These are phyloP conservation scores for Berghia stephanieae DNA, from an alignment of 1,140 invertebrate species.

Conservation along the genomic window DNA sequence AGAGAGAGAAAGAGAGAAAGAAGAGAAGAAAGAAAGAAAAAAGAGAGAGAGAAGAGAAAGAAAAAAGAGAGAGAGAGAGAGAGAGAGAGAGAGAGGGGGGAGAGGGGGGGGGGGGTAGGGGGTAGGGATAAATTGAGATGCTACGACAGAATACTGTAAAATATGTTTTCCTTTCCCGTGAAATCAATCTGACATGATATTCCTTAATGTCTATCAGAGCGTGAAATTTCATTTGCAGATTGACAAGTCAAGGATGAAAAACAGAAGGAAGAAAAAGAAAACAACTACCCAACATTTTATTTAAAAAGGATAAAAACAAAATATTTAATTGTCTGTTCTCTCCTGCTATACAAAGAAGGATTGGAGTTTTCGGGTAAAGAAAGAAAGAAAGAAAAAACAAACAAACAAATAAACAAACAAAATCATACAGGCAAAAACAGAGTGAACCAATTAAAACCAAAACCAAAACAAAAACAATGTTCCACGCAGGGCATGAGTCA, in stretches of 20 bases:
- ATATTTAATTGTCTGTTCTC: too few species aligned
- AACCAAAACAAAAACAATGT: too few species aligned
- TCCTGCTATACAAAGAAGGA: too few species aligned
- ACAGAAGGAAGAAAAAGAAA: neutral
- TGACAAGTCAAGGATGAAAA: neutral
- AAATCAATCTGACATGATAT: neutral
- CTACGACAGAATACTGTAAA: neutral
- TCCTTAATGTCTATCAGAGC: neutral
- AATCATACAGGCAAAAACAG: too few species aligned
- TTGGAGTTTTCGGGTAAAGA: too few species aligned
- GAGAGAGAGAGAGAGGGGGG: neutral
- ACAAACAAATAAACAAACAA: too few species aligned
- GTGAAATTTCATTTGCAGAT: neutral
- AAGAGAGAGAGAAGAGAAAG: slow-evolving; percentile 12
- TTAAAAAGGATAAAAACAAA: too few species aligned
- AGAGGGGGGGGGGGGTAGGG: neutral
- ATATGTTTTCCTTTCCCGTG: neutral
- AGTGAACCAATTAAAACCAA: too few species aligned
- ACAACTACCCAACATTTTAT: neutral
- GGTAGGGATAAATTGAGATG: neutral
- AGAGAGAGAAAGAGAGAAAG: neutral
- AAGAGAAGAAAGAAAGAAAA: slow-evolving; percentile 24
- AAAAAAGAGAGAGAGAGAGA: neutral
- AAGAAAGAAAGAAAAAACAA: too few species aligned
- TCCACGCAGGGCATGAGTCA: too few species aligned